Percentiles rank a stretch among this genome's conserved stretches.
These are phyloP conservation scores for Volucella zonaria DNA, from an alignment of 2,888 invertebrate genomes.

Conservation along the genomic window DNA sequence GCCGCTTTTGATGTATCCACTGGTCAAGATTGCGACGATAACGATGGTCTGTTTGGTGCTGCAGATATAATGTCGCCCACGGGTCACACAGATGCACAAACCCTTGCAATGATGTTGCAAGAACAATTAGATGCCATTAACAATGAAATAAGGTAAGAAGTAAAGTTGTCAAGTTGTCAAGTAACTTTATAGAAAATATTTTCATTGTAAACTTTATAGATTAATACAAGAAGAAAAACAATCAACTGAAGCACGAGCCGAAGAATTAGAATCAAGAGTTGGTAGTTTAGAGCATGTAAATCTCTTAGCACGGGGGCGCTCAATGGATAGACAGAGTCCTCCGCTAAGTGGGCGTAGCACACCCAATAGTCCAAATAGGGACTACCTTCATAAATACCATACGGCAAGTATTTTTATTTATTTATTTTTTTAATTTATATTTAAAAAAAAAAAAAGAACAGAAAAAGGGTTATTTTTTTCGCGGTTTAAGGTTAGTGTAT, in stretches of 20 bases:
- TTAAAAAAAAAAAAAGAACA: too few relatives aligned
- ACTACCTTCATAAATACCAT: slow-evolving; percentile 96
- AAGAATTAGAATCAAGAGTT: slow-evolving; percentile 97
- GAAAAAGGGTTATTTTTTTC: too few relatives aligned
- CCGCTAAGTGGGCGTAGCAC: slow-evolving; percentile 96
- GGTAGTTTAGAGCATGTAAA: slow-evolving; percentile 98
- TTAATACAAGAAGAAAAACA: slow-evolving; percentile 97
- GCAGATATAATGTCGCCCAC: slow-evolving; percentile 89
- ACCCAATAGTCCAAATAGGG: slow-evolving; percentile 91
- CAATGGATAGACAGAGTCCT: slow-evolving; percentile 89
- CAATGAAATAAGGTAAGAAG: slow-evolving; percentile 91
- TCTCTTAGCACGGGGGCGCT: slow-evolving; percentile 88
- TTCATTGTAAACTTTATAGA: slow-evolving; percentile 75
- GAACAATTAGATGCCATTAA: slow-evolving; percentile 99
- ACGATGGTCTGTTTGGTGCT: slow-evolving; percentile 89
- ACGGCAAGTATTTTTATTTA: slow-evolving; percentile 88
- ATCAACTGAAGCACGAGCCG: slow-evolving; percentile 97
- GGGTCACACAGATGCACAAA: slow-evolving; percentile 96
- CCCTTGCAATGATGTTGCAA: slow-evolving; percentile 98
- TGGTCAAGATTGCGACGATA: slow-evolving; percentile 92
- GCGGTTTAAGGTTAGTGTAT: slow-evolving; percentile 27
- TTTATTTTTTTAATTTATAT: background rate
- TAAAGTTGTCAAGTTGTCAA: background rate
- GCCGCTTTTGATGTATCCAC: slow-evolving; percentile 95
- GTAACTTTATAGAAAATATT: background rate